Evolutionary conservation across 1,140 invertebrate species (phyloP), one percentile per base, ranked within the genome.

Genomic region (Goniozus legneri): DNA sequence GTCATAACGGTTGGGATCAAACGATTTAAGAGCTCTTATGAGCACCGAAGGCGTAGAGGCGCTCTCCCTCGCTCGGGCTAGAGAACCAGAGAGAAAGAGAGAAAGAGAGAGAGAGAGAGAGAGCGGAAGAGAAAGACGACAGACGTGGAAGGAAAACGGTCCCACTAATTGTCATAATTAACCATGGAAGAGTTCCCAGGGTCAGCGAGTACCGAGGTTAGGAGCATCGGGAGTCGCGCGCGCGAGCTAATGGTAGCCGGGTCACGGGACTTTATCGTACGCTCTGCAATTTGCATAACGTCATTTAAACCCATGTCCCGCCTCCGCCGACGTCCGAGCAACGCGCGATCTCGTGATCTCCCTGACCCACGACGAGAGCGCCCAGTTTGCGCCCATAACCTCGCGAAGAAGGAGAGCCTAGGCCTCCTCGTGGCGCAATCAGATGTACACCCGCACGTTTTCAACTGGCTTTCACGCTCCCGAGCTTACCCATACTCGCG

Each of bases 121-220:
- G 16, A n/a, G 15, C 24, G n/a, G 18, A 21, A 34, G 22, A 24
- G 34, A 18, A 42, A 44, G 37, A 34, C 14, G 20, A 8, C 36
- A 34, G 21, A 12, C n/a, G 42, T 30, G 10, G 37, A n/a, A n/a
- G n/a, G n/a, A n/a, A 18, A 32, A 47, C 21, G 37, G 37, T 45
- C 42, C 36, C 38, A 37, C 47, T 54, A 62, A 61, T 67, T 57
- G 47, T 54, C 43, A 48, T 56, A 63, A 67, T 65, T 65, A 62
- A 53, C 47, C 45, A 44, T 49, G 36, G 35, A 49, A 48, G 48
- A 58, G 43, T 61, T 64, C 56, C 42, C 40, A 52, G 39, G 36
- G 19, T 54, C 36, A 43, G 22, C 27, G 8, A 20, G 15, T 39
- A 21, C n/a, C n/a, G n/a, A 18, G 37, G n/a, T 16, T 10, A 39